phyloP scores from a whole-genome alignment of 2,797 vertebrate species.

The Macroramphosus scolopax region DNA sequence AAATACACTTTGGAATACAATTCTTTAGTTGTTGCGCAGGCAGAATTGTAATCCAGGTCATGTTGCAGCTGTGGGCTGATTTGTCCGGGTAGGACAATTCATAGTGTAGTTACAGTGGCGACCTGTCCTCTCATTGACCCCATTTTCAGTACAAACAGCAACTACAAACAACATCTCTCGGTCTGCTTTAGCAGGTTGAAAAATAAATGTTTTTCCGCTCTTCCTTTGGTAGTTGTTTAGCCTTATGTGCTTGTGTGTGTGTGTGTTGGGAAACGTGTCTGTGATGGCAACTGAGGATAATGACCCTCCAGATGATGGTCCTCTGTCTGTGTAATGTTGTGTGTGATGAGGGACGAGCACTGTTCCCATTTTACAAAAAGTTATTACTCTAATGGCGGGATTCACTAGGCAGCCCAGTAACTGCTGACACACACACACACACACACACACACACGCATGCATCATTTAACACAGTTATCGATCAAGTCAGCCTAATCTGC shows the following conservation, averaged over 20 bases:
- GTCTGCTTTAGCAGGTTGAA: too few relatives aligned
- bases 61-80: conserved; percentile 4
- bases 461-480: conserved; percentile 13
- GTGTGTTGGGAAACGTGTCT: background rate
- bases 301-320: conserved; percentile 34
- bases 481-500: conserved; percentile 22
- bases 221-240: too few relatives aligned
- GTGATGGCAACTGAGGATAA: conserved; percentile 31
- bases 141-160: conserved; percentile 21
- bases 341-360: conserved; percentile 45
- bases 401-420: conserved; percentile 30
- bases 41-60: conserved; percentile 19
- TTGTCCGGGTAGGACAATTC: too few relatives aligned
- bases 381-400: conserved; percentile 58
- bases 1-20: too few relatives aligned
- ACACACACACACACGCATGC: conserved; percentile 15
- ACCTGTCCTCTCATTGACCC: conserved; percentile 48
- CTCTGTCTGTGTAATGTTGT: conserved; percentile 37
- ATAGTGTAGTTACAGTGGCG: conserved; percentile 20
- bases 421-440: conserved; percentile 10
- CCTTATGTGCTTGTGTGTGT: conserved; percentile 1
- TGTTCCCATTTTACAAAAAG: conserved; percentile 37
- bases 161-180: conserved; percentile 4
- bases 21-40: background rate
- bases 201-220: too few relatives aligned